Percentiles rank a stretch among this genome's conserved stretches.
Conservation (phyloP, 2,113 vertebrate species). For the Gambusia holbrooki region DNA sequence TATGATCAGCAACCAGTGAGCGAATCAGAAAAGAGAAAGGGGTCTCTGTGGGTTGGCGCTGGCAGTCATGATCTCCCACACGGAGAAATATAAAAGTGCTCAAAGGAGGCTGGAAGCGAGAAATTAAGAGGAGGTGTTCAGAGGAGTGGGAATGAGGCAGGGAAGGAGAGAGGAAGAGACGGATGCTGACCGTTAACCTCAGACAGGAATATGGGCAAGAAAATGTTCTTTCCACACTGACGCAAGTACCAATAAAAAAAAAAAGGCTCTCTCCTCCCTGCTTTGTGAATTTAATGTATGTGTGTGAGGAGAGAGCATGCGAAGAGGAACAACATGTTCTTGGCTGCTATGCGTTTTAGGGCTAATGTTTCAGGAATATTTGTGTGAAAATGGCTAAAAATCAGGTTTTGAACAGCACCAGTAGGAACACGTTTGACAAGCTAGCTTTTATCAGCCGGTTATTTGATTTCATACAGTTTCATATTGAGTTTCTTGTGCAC, state of each 20-base stretch:
- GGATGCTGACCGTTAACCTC: conserved; percentile 71
- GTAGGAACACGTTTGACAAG: neutral
- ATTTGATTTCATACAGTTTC: no score
- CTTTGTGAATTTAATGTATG: neutral
- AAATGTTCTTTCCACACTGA: conserved; percentile 78
- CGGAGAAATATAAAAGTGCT: conserved; percentile 45
- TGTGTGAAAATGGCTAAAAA: conserved; percentile 9
- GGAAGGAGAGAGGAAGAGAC: conserved; percentile 42
- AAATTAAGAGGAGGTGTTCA: conserved; percentile 32
- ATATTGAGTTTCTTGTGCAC: no score
- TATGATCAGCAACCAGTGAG: conserved; percentile 56
- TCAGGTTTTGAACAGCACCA: neutral
- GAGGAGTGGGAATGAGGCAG: conserved; percentile 5
- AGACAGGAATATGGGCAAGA: conserved; percentile 72
- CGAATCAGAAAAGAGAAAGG: conserved; percentile 41
- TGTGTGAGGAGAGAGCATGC: conserved; percentile 31
- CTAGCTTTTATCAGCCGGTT: neutral
- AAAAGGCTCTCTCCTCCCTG: conserved; percentile 37
- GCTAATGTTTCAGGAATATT: conserved; percentile 15
- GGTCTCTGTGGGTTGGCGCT: conserved; percentile 49
- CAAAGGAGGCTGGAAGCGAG: conserved; percentile 40
- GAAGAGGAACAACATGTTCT: conserved; percentile 60
- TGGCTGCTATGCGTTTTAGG: conserved; percentile 18
- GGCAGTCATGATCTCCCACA: conserved; percentile 45
- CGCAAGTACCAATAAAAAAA: conserved; percentile 71